Base-by-base conservation (phyloP, 1,140 invertebrate genomes). In the Macrocentrus cingulum region DNA sequence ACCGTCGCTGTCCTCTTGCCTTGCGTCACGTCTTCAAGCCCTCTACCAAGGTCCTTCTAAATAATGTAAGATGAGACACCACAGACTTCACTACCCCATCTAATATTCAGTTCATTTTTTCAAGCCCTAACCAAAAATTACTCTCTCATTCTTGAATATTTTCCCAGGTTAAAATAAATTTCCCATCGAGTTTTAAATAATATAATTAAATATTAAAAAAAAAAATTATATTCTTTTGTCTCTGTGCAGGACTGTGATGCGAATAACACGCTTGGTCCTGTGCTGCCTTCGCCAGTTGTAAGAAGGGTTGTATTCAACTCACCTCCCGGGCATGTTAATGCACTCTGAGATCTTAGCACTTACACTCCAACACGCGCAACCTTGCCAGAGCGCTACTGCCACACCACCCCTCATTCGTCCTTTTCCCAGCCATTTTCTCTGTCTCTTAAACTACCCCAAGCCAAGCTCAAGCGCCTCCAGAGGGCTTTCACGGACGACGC, bases 121-220 rank as follows among this genome's bases (percentile, higher is more conserved):
- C n/a, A n/a, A n/a, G n/a, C n/a, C n/a, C n/a, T n/a, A n/a, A 15
- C 8, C 46, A n/a, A 15, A n/a, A 32, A 49, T 16, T 49, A 19
- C 8, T 3, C 9, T 34, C 11, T 7, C 11, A n/a, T 46, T 46
- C 25, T 8, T n/a, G 15, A 19, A 2, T 44, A 19, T 15, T n/a
- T n/a, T 42, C 16, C 9, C n/a, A 6, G 45, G 1, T 48, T 7
- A 25, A 23, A n/a, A 11, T 11, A 23, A 19, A 11, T 18, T 34
- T 51, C 5, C 32, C 32, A 7, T 49, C 2, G 2, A 25, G 16
- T 3, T 8, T 49, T 4, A 16, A 15, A 13, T 51, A 78, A 79
- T 79, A 76, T 77, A 78, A 79, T 79, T 80, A 80, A 79, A 70
- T 74, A n/a, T n/a, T n/a, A n/a, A n/a, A n/a, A n/a, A n/a, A n/a